Base-by-base conservation (phyloP, 2,888 invertebrate species). In the Pardosa pseudoannulata region DNA sequence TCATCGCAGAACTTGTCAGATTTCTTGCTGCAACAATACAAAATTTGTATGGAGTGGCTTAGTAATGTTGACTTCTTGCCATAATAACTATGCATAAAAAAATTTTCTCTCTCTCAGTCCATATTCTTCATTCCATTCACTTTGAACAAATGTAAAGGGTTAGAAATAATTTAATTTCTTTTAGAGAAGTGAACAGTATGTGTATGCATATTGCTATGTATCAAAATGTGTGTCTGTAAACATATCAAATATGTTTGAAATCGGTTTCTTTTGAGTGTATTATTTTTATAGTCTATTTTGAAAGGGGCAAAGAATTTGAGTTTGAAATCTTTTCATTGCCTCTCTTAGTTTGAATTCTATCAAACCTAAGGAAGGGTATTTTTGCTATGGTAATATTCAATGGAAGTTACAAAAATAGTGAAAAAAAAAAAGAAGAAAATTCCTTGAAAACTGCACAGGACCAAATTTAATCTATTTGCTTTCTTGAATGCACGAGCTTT, bases 401-500 rank as follows among this genome's bases (percentile, higher is more conserved):
- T 27, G 13, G 19, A 31, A 19, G 32, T 41, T 56, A 36, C 29
- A 68, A 23, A 39, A 50, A 36, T 68, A 5, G 27, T 19, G 62
- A n/a, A 71, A 27, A 31, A 27, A 32, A n/a, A n/a, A 39, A 73
- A 56, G 41, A 74, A 81, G 75, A 81, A 81, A 72, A 74, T 36
- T 41, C 28, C 39, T 23, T 28, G 19, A 46, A 65, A 70, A 71
- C 71, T 70, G 72, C 78, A 85, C 78, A 67, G 83, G 83, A 85
- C 83, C 83, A 85, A 85, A 78, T 78, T 78, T 67, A 50, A 36
- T 46, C 31, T 64, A 78, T 78, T 79, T 85, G 78, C 78, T 85
- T 85, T 85, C 46, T 85, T 65, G 72, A 79, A 78, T 79, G 83
- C 83, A 85, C 83, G 83, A 85, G 83, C 83, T 85, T 85, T 85